A percentile compares a stretch with the other conserved stretches of the same genome.
These are phyloP conservation scores for Ashinkailepas kermadecensis DNA, from an alignment of 2,888 invertebrate genomes.

Conservation along the genomic window DNA sequence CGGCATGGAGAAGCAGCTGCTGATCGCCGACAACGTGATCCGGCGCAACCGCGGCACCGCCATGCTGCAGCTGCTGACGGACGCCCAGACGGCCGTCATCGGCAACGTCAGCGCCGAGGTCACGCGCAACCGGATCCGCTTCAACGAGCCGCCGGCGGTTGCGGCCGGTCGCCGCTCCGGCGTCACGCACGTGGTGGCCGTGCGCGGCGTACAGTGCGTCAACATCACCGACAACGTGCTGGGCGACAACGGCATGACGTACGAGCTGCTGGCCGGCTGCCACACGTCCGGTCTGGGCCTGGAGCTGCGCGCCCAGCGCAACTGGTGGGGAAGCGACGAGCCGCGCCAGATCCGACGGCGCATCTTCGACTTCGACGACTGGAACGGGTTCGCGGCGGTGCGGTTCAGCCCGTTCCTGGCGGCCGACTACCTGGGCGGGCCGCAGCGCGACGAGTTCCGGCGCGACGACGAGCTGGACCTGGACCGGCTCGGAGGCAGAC, in stretches of 20 bases:
- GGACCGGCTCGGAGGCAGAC: background rate
- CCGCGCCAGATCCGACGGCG: conserved; percentile 64
- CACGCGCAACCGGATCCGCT: conserved; percentile 64
- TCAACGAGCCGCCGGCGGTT: conserved; percentile 47
- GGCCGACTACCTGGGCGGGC: conserved; percentile 41
- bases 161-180: conserved; percentile 44
- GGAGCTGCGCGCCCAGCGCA: conserved; percentile 76
- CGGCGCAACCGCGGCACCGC: conserved; percentile 69
- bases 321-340: conserved; percentile 90
- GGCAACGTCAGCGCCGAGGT: conserved; percentile 75
- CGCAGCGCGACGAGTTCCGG: conserved; percentile 53
- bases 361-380: conserved; percentile 98
- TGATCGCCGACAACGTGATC: conserved; percentile 70
- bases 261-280: conserved; percentile 81
- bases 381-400: conserved; percentile 95
- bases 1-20: conserved; percentile 95
- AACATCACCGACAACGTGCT: conserved; percentile 82
- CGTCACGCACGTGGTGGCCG: conserved; percentile 71
- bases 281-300: conserved; percentile 78
- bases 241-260: conserved; percentile 66
- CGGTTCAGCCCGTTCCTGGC: conserved; percentile 79
- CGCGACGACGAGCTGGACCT: background rate
- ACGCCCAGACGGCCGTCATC: conserved; percentile 87
- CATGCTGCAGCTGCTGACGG: conserved; percentile 77
- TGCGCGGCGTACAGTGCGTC: conserved; percentile 91